Evolutionary conservation across 2,797 vertebrate species (phyloP), one percentile per base, ranked within the genome.

Genomic region (Petrocephalus sullivani): DNA sequence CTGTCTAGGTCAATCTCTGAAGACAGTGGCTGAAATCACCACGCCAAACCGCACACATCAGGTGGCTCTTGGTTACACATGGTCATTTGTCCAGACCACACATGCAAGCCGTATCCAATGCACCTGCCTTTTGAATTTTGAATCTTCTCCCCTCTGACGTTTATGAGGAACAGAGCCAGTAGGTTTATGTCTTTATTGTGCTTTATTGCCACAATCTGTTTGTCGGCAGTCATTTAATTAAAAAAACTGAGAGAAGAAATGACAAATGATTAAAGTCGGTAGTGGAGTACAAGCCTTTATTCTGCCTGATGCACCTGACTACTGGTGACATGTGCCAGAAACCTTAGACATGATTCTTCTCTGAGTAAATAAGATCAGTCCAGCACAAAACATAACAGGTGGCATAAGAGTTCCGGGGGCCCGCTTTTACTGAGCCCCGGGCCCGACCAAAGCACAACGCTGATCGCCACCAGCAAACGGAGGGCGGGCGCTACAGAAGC

Each of bases 1-100:
- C 87, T 89, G 86, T 51, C 87, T 54, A 8, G 89, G 90, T 91
- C 89, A 84, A 87, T 90, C 89, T 87, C 89, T 88, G 88, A 84
- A 56, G 89, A 57, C 87, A 58, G 58, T 61, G 78, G 64, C 16
- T 12, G 19, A 60, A 83, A 28, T 78, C 37, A 12, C 51, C 46
- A 5, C n/a, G 16, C 41, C 46, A 21, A 28, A 83, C 49, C 41
- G 53, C 9, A 46, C 81, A 28, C n/a, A n/a, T 28, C 41, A 9
- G 46, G 2, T 53, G n/a, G 14, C 41, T 12, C 10, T n/a, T 83
- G 9, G 41, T 53, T 54, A 83, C 81, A 83, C 0, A 10, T 21
- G 5, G 1, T 28, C 1, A 9, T 83, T 28, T 83, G 41, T 51
- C n/a, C 21, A 53, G 46, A 7, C 10, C 3, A 46, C 6, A 19